phyloP scores from a whole-genome alignment of 2,797 vertebrate species.

The Epinephelus awoara region DNA sequence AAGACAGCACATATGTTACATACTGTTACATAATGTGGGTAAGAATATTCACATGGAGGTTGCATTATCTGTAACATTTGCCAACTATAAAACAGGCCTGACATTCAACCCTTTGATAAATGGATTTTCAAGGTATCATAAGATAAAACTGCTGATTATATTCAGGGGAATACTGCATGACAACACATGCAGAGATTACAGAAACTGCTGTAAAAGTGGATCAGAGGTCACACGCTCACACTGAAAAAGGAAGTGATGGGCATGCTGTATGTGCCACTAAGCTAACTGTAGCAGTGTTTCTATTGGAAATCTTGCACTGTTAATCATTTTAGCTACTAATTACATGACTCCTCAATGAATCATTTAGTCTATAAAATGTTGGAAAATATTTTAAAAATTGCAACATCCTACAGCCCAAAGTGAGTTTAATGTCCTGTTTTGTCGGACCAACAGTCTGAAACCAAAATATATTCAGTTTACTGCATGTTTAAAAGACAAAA shows the following conservation, averaged over 20 bases:
- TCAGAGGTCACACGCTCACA: not conserved
- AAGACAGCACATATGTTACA: not conserved
- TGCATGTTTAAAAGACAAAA: not conserved
- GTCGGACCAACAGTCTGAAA: not conserved
- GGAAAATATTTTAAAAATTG: not conserved
- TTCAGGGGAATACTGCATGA: not conserved
- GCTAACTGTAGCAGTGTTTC: not conserved
- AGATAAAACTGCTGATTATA: not conserved
- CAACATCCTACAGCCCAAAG: not conserved
- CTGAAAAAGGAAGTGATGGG: slow-evolving; percentile 1
- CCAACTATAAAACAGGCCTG: not conserved
- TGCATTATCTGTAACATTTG: slow-evolving; percentile 5
- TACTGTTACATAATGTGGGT: not conserved
- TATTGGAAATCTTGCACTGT: not conserved
- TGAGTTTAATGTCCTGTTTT: not conserved
- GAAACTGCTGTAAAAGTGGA: slow-evolving; percentile 3
- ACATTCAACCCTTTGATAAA: not conserved
- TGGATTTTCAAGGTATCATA: not conserved
- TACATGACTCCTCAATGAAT: no score
- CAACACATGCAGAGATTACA: not conserved
- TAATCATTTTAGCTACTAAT: not conserved
- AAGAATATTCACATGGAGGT: slow-evolving; percentile 1
- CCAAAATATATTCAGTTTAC: not conserved
- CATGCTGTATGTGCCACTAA: no score
- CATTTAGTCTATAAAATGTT: no score